Base-by-base conservation (phyloP, 1,140 invertebrate species). In the Chlorops oryzae region DNA sequence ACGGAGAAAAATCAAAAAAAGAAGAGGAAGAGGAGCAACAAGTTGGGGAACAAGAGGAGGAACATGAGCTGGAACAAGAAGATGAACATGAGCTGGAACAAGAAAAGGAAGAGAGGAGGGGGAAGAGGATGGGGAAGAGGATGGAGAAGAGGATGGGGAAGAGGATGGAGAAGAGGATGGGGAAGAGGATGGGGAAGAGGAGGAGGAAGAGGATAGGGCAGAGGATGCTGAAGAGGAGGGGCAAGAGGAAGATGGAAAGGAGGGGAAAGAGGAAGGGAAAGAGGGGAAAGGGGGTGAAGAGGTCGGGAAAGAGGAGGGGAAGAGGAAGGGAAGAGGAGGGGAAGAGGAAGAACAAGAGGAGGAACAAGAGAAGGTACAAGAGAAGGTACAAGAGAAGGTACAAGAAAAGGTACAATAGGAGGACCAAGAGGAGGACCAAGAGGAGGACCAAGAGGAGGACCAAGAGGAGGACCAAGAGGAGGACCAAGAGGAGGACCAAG, bases 191-290 rank as follows among this genome's bases (percentile, higher is more conserved):
- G n/a, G n/a, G n/a, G n/a, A 15, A 32, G 28, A 10, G 28, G 45
- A 52, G 15, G 52, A 12, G 10, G 42, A n/a, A 23, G 24, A 27
- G 40, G n/a, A 5, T n/a, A 32, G 28, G 28, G 15, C 9, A 32
- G 28, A 32, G 15, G 28, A 15, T 32, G 9, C 9, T 32, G 28
- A 32, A 32, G 28, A 32, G 28, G 15, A 10, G 28, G 15, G 28
- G 15, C 15, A 15, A 32, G 28, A 10, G 28, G 45, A 52, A 18
- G 52, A 12, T 10, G 42, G 15, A 23, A 23, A 27, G 40, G n/a
- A 5, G 44, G 27, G 48, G 45, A 34, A 44, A 37, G 37, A 27
- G 58, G n/a, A 21, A 23, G 47, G 47, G 56, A 43, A 52, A 9
- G 28, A 32, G 15, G 28, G 15, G 45, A 52, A 17, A 44, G 10